These are phyloP conservation scores for Discoglossus pictus DNA, from an alignment of 2,797 vertebrate genomes.

Conservation along the genomic window DNA sequence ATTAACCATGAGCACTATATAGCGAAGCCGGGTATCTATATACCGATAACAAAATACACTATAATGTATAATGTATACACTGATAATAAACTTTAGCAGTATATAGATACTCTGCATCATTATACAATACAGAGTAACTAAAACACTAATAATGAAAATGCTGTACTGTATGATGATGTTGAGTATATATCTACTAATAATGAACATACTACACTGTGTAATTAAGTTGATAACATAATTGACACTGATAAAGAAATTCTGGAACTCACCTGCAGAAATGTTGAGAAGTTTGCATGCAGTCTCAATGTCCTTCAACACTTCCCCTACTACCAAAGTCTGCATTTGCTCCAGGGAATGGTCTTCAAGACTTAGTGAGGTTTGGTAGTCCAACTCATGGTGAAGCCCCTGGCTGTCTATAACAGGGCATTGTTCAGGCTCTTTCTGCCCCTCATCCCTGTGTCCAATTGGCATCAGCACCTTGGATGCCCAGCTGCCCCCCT, in stretches of 20 bases:
- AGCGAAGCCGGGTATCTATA: no score
- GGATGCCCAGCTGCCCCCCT: constrained; percentile 78
- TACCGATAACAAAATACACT: no score
- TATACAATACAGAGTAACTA: no score
- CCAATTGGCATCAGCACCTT: constrained; percentile 71
- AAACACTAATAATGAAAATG: neutral
- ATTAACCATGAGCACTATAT: no score
- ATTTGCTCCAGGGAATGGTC: constrained; percentile 94
- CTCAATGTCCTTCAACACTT: constrained; percentile 97
- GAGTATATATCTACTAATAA: neutral
- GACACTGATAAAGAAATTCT: no score
- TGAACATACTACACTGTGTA: no score
- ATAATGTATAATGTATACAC: no score
- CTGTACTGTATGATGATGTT: neutral
- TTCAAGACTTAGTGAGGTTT: constrained; percentile 74
- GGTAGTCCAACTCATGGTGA: constrained; percentile 77
- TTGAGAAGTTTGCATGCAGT: constrained; percentile 96
- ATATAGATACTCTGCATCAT: no score
- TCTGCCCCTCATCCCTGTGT: constrained; percentile 54
- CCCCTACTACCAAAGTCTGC: constrained; percentile 95
- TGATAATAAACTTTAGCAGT: no score
- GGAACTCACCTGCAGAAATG: constrained; percentile 85
- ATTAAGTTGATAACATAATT: no score
- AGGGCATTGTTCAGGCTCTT: constrained; percentile 78
- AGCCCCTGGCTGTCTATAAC: constrained; percentile 95